Percentiles rank a stretch among this genome's conserved stretches.
Evolutionary conservation across 2,888 invertebrate genomes (phyloP).

Genomic region (Schrankia costaestrigalis): DNA sequence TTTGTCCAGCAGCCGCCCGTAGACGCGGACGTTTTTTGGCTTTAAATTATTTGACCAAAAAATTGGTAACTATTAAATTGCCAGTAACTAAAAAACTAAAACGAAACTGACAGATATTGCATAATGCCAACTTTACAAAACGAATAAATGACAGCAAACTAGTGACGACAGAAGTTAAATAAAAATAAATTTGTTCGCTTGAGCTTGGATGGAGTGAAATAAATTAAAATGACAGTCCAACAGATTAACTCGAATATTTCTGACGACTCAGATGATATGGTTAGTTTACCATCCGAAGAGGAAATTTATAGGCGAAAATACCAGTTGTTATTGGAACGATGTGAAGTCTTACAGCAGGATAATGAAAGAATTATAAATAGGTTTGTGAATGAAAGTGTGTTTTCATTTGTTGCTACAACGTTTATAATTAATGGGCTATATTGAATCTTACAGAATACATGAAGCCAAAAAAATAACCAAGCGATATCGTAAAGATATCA

Average conservation of each 20-base stretch:
- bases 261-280: constrained; percentile 79
- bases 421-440: constrained; percentile 14
- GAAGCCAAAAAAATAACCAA: constrained; percentile 85
- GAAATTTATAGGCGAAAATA: constrained; percentile 87
- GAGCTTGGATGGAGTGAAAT: constrained; percentile 73
- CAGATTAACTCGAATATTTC: constrained; percentile 77
- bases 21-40: too few species aligned
- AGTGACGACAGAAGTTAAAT: constrained; percentile 50
- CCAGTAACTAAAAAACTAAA: too few species aligned
- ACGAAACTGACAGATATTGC: neutral
- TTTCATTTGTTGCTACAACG: constrained; percentile 7
- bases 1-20: too few species aligned
- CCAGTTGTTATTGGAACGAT: constrained; percentile 86
- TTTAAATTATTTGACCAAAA: too few species aligned
- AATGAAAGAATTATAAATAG: constrained; percentile 87
- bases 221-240: constrained; percentile 81
- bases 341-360: constrained; percentile 88
- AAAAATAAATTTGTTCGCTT: constrained; percentile 69
- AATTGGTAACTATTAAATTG: too few species aligned
- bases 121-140: constrained; percentile 36
- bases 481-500: constrained; percentile 84
- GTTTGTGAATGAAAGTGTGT: constrained; percentile 56
- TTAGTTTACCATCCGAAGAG: constrained; percentile 80
- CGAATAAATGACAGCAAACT: constrained; percentile 6
- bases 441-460: constrained; percentile 79